Conservation (phyloP, 2,797 vertebrate species). For the Gadopsis marmoratus region DNA sequence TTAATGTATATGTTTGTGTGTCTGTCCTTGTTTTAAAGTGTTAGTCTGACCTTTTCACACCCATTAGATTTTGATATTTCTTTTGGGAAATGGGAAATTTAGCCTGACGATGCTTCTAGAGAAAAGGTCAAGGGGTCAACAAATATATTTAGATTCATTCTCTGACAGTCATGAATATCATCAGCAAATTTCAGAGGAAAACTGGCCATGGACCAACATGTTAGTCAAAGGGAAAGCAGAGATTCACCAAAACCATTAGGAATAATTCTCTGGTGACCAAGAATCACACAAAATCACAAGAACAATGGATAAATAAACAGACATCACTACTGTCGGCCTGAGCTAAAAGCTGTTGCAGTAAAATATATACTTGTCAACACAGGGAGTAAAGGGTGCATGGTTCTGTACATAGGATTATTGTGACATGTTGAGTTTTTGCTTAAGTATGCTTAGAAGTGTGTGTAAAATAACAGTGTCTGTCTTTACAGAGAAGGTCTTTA, state of each 20-base stretch:
- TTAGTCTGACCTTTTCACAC: conserved; percentile 25
- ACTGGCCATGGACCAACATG: not conserved
- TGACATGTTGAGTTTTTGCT: not conserved
- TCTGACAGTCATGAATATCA: not conserved
- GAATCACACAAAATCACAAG: not conserved
- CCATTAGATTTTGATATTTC: conserved; percentile 10
- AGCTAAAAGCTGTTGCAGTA: not conserved
- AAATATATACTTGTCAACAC: not conserved
- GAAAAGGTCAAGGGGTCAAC: not conserved
- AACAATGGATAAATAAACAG: conserved; percentile 1
- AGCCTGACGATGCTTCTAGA: not conserved
- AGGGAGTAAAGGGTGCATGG: not conserved
- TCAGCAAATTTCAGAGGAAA: not conserved
- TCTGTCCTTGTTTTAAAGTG: not conserved
- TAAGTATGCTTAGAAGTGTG: not conserved
- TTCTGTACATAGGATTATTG: not conserved
- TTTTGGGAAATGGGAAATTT: not conserved
- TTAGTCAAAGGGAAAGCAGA: not conserved
- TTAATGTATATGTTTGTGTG: not conserved
- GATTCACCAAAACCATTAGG: not conserved
- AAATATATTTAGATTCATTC: not conserved
- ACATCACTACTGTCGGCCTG: not conserved
- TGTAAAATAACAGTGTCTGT: not conserved
- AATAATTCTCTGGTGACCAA: not conserved
- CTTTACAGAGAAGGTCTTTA: not conserved